Evolutionary conservation across 2,888 invertebrate species (phyloP).

Genomic region (Drosophila mayaguana): DNA sequence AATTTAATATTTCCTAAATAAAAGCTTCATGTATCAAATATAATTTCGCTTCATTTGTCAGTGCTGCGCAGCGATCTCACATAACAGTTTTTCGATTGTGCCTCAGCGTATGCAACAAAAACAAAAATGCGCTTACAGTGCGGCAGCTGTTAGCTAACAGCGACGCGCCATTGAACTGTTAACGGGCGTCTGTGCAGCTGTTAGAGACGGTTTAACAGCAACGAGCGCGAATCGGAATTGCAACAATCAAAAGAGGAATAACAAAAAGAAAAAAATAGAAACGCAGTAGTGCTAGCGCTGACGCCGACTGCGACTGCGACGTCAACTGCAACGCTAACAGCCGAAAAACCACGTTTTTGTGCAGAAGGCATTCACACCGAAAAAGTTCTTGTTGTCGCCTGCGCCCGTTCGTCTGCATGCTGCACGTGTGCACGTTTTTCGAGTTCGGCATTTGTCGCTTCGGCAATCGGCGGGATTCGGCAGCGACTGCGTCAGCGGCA

Average conservation of each 20-base stretch:
- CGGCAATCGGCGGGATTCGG: slow-evolving; percentile 27
- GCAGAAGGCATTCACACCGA: slow-evolving; percentile 85
- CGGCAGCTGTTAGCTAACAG: slow-evolving; percentile 43
- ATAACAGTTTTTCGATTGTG: slow-evolving; percentile 26
- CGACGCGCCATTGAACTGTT: slow-evolving; percentile 36
- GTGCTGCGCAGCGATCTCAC: slow-evolving; percentile 14
- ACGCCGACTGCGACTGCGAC: slow-evolving; percentile 30
- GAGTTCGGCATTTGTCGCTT: slow-evolving; percentile 21
- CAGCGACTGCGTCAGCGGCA: slow-evolving; percentile 27
- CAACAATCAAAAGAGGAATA: slow-evolving; percentile 34
- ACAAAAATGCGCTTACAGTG: neutral
- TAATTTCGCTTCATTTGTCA: neutral
- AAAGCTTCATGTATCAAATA: neutral
- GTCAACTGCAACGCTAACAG: slow-evolving; percentile 53
- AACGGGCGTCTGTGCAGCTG: slow-evolving; percentile 31
- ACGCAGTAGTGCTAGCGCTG: slow-evolving; percentile 20
- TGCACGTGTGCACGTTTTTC: slow-evolving; percentile 67
- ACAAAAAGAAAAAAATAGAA: slow-evolving; percentile 1
- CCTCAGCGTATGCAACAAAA: slow-evolving; percentile 57
- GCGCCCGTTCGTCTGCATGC: slow-evolving; percentile 48
- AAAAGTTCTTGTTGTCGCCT: slow-evolving; percentile 61
- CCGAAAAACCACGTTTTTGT: slow-evolving; percentile 78
- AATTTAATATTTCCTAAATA: neutral
- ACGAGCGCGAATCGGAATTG: slow-evolving; percentile 48
- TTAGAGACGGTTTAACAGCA: slow-evolving; percentile 33